Percentiles rank a stretch among this genome's conserved stretches.
These are phyloP conservation scores for Thinocorus orbignyianus DNA, from an alignment of 2,113 vertebrate genomes.

Conservation along the genomic window DNA sequence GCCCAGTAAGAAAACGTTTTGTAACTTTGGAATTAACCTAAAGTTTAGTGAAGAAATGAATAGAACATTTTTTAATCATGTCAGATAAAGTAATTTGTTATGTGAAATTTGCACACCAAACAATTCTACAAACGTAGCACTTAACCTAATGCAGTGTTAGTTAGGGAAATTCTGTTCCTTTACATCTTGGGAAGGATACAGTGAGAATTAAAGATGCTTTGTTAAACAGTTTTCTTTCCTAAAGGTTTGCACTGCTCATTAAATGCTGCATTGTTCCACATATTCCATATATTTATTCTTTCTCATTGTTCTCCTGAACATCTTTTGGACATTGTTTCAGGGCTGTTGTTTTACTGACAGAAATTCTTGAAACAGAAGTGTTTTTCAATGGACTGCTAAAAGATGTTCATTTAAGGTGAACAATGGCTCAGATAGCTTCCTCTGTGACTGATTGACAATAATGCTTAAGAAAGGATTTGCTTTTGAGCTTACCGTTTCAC, in stretches of 20 bases:
- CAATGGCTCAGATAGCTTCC: neutral
- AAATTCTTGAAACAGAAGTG: neutral
- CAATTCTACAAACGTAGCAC: neutral
- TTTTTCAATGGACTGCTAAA: neutral
- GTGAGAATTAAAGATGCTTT: neutral
- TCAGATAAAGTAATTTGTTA: neutral
- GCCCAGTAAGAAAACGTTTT: neutral
- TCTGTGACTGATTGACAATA: conserved; percentile 5
- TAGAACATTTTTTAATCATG: neutral
- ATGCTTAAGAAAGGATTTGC: conserved; percentile 34
- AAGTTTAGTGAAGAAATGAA: neutral
- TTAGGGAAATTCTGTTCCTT: neutral
- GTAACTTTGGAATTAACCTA: neutral
- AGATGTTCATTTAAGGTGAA: conserved; percentile 12
- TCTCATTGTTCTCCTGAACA: neutral
- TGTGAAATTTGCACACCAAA: neutral
- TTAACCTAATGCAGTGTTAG: neutral
- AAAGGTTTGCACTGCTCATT: neutral
- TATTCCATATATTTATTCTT: neutral
- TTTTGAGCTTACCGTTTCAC: neutral
- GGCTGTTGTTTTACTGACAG: neutral
- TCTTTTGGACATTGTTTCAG: neutral
- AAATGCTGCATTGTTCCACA: neutral
- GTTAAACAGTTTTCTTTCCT: neutral
- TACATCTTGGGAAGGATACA: neutral